Conservation (phyloP, 2,888 invertebrate species). For the Xanthorhoe designata region DNA sequence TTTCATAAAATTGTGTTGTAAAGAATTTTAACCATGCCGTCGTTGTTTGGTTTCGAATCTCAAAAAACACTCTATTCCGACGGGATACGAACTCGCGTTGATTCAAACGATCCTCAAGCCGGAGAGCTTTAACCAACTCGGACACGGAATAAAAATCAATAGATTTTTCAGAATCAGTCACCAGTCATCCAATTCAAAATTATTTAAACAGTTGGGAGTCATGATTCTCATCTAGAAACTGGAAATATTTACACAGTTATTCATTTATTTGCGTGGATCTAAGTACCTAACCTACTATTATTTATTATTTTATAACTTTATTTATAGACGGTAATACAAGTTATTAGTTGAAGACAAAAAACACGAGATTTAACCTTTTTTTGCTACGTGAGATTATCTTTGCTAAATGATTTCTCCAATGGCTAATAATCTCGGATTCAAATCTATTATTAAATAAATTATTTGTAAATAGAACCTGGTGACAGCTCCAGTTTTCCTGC, state of each 20-base stretch:
- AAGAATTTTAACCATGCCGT: no score
- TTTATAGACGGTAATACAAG: neutral
- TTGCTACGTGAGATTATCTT: neutral
- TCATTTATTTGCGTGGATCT: constrained; percentile 2
- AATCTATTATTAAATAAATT: neutral
- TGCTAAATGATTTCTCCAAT: no score
- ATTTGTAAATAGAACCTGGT: neutral
- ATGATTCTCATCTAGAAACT: constrained; percentile 9
- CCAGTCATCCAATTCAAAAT: no score
- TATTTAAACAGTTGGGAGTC: constrained; percentile 11
- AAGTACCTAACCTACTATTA: neutral
- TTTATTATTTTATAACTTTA: constrained; percentile 10
- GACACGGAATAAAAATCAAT: no score
- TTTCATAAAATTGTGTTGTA: no score
- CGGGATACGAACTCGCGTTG: no score
- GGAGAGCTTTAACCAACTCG: no score
- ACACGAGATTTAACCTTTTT: neutral
- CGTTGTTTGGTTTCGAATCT: no score
- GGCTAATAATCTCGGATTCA: neutral
- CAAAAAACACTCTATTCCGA: no score
- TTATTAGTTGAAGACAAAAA: neutral
- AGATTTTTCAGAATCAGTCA: no score
- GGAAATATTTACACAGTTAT: constrained; percentile 35
- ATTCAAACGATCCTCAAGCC: no score
- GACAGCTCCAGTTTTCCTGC: constrained; percentile 20